Base-by-base conservation (phyloP, 2,888 invertebrate genomes). In the Pyrochroa serraticornis region DNA sequence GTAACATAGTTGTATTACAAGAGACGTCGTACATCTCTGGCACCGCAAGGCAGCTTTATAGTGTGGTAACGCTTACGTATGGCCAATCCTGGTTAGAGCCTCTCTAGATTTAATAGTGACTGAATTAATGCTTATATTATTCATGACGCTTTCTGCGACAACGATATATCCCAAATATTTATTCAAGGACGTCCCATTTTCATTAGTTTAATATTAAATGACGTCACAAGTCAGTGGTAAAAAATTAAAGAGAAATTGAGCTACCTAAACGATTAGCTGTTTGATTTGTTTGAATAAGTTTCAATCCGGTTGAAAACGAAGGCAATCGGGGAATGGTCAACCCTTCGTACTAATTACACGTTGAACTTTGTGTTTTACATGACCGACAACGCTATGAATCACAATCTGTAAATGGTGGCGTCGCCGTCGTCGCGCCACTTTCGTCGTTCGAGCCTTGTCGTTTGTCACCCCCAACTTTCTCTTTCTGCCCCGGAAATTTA, bases 401-500 rank as follows among this genome's bases (percentile, higher is more conserved):
- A 22, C 22, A 5, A 22, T 22, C 22, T 22, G 22, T 2, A 22
- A 22, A n/a, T 13, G 42, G 30, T 43, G 6, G 31, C 13, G 42
- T 31, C 33, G 43, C 32, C 30, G 9, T 8, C 30, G 10, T 22
- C 30, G 32, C 30, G 43, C 32, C 55, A 53, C 54, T 54, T 55
- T 61, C 58, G 54, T 54, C 58, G 61, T 44, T 50, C 43, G 30
- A 43, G 3, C 22, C 3, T 22, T 44, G 46, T 47, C 55, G 48
- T 55, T 55, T 55, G 55, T 55, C 43, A 48, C 48, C 43, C 36
- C 30, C 37, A 42, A 47, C 42, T 48, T 55, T 47, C 39, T 33
- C 43, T 8, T n/a, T 37, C 49, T 41, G 30, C 44, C 14, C 56
- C 60, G 57, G 62, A 62, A 62, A 62, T 60, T 62, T 62, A 62